These are phyloP conservation scores for Psittacula cyanocephala DNA, from an alignment of 2,113 vertebrate genomes.

Conservation along the genomic window DNA sequence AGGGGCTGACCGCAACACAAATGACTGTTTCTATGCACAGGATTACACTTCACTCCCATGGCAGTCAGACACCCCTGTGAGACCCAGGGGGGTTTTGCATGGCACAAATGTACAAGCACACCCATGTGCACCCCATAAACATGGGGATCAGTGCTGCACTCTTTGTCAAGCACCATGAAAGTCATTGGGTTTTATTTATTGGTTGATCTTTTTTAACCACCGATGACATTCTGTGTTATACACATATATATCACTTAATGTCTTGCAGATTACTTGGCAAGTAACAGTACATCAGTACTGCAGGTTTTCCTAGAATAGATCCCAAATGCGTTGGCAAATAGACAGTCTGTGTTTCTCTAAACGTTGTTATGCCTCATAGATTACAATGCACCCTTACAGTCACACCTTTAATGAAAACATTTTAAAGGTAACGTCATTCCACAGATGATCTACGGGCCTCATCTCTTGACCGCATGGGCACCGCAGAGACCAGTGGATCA, in stretches of 20 bases:
- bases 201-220: not conserved
- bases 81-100: not conserved
- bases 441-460: not conserved
- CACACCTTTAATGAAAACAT: not conserved
- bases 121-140: not conserved
- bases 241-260: not conserved
- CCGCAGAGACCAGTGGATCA: not conserved
- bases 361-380: not conserved
- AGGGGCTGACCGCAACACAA: not conserved
- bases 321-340: not conserved
- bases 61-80: not conserved
- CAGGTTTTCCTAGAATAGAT: not conserved
- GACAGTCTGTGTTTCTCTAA: rapidly evolving
- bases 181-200: not conserved
- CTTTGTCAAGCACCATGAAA: not conserved
- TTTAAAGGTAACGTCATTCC: not conserved
- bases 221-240: not conserved
- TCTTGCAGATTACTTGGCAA: not conserved
- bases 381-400: rapidly evolving
- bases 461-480: not conserved
- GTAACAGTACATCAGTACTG: not conserved
- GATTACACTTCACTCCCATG: not conserved
- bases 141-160: rapidly evolving
- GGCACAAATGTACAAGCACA: not conserved
- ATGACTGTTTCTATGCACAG: not conserved